Evolutionary conservation across 1,140 invertebrate genomes (phyloP).

Genomic region (Archegozetes longisetosus): DNA sequence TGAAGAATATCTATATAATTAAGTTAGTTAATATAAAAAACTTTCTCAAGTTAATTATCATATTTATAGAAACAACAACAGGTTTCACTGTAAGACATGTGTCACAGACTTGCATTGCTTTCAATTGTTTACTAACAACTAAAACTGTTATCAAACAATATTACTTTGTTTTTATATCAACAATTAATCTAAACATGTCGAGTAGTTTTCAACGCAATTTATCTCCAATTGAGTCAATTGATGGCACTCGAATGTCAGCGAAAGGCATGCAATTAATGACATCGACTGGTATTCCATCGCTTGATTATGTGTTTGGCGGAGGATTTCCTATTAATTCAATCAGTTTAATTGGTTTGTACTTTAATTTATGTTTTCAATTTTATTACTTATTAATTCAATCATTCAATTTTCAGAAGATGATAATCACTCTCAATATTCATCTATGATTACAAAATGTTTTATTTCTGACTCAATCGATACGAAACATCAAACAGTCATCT

Average conservation of each 20-base stretch:
- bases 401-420: background rate
- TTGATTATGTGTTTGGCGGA: background rate
- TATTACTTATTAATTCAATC: background rate
- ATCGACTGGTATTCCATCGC: background rate
- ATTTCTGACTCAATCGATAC: background rate
- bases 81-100: too few species aligned
- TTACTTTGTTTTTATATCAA: too few species aligned
- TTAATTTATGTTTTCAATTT: background rate
- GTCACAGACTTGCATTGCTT: too few species aligned
- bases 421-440: background rate
- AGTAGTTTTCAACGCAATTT: background rate
- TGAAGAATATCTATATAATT: too few species aligned
- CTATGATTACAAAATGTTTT: background rate
- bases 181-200: too few species aligned
- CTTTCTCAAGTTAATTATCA: too few species aligned
- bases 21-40: too few species aligned
- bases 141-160: too few species aligned
- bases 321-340: background rate
- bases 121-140: too few species aligned
- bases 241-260: background rate
- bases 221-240: background rate
- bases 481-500: background rate
- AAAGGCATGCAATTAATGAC: background rate
- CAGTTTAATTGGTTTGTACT: background rate
- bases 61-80: too few species aligned